Evolutionary conservation across 2,113 vertebrate species (phyloP).

Genomic region (Takifugu bimaculatus): DNA sequence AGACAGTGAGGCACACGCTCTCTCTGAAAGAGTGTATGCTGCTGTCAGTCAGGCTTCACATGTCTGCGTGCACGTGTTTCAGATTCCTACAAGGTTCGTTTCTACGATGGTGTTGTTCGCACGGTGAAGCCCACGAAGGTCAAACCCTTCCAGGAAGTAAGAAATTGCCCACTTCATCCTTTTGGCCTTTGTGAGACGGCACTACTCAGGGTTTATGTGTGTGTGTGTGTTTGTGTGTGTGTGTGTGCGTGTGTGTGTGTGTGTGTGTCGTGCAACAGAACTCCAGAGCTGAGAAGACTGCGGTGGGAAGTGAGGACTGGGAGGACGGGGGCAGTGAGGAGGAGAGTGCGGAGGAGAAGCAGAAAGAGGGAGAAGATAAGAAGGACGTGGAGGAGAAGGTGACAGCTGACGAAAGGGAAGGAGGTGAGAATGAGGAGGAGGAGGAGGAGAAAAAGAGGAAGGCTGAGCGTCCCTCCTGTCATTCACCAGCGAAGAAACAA

Average conservation of each 20-base stretch:
- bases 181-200: not conserved
- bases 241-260: constrained; percentile 1
- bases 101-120: constrained; percentile 94
- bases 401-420: constrained; percentile 24
- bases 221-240: not conserved
- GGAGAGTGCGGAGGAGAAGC: constrained; percentile 62
- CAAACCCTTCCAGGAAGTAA: constrained; percentile 86
- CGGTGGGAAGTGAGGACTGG: constrained; percentile 68
- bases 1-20: constrained; percentile 80
- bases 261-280: constrained; percentile 56
- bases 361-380: constrained; percentile 44
- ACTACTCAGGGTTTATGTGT: not conserved
- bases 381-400: constrained; percentile 62
- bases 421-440: constrained; percentile 17
- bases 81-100: constrained; percentile 96
- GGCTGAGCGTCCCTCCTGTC: constrained; percentile 78
- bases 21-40: not conserved
- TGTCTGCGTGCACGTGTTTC: constrained; percentile 28
- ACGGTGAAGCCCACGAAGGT: constrained; percentile 95
- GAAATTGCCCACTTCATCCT: constrained; percentile 50
- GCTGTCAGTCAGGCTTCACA: not conserved
- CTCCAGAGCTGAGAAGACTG: constrained; percentile 77
- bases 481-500: constrained; percentile 78
- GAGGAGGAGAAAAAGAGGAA: constrained; percentile 74
- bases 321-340: constrained; percentile 75